Percentiles rank a stretch among this genome's conserved stretches.
Evolutionary conservation across 1,140 invertebrate species (phyloP).

Genomic region (Drosophila aff.): DNA sequence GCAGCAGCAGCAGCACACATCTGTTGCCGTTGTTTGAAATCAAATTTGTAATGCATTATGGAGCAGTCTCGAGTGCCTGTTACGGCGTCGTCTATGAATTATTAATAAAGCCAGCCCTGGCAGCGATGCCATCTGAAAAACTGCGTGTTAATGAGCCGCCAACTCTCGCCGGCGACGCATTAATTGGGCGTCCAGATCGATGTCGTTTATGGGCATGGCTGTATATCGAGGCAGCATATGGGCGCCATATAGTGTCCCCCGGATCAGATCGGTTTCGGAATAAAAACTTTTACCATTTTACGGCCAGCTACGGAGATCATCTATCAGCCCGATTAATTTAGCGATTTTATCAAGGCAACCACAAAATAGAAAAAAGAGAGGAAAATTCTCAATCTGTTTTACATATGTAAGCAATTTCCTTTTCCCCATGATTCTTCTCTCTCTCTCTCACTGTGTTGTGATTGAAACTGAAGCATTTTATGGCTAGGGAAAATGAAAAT

Average conservation of each 20-base stretch:
- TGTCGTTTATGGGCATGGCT: constrained; percentile 67
- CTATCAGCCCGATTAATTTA: constrained; percentile 66
- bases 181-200: constrained; percentile 63
- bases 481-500: constrained; percentile 41
- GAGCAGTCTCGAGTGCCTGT: constrained; percentile 54
- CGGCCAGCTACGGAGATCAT: constrained; percentile 46
- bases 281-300: constrained; percentile 71
- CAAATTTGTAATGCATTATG: constrained; percentile 81
- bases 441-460: constrained; percentile 25
- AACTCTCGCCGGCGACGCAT: constrained; percentile 77
- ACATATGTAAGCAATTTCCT: constrained; percentile 55
- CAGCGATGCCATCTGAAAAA: constrained; percentile 54
- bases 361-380: background rate
- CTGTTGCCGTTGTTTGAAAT: constrained; percentile 41
- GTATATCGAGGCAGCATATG: constrained; percentile 29
- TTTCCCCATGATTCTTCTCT: constrained; percentile 4
- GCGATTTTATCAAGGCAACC: constrained; percentile 62
- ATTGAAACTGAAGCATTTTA: constrained; percentile 64
- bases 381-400: constrained; percentile 65
- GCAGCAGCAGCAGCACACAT: constrained; percentile 27
- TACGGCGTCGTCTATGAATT: constrained; percentile 69
- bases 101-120: constrained; percentile 61
- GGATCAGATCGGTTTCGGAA: constrained; percentile 40
- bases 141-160: constrained; percentile 81
- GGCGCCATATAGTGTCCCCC: constrained; percentile 45